Evolutionary conservation across 2,113 vertebrate species (phyloP).

Genomic region (Clarias macrocephalus): DNA sequence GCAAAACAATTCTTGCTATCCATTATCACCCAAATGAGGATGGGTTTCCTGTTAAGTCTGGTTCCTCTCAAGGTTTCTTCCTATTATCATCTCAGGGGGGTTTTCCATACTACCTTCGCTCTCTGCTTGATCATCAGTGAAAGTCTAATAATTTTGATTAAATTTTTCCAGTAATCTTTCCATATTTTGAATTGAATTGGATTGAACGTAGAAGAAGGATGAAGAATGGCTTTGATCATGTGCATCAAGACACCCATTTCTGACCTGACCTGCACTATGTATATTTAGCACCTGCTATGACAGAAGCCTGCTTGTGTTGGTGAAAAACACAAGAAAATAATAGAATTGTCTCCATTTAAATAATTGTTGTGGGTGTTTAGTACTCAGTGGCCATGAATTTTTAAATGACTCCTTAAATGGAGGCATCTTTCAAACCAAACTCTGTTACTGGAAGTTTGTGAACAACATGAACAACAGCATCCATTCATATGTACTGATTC

Average conservation of each 20-base stretch:
- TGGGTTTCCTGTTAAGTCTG: no score
- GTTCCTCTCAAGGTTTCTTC: no score
- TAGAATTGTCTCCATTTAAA: background rate
- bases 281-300: background rate
- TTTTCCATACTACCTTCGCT: no score
- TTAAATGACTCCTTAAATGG: background rate
- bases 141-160: no score
- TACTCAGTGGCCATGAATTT: background rate
- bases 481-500: background rate
- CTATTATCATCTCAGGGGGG: no score
- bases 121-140: no score
- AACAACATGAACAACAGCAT: background rate
- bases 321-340: constrained; percentile 10
- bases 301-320: background rate
- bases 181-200: no score
- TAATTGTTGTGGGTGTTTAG: background rate
- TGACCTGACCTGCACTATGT: background rate
- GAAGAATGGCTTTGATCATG: background rate
- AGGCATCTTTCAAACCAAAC: background rate
- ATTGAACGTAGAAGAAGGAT: no score
- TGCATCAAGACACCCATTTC: background rate
- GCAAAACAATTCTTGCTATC: no score
- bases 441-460: background rate
- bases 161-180: no score
- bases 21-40: no score